These are phyloP conservation scores for Anthopleura xanthogrammica DNA, from an alignment of 92 coral and sea anemone species.

Conservation along the genomic window DNA sequence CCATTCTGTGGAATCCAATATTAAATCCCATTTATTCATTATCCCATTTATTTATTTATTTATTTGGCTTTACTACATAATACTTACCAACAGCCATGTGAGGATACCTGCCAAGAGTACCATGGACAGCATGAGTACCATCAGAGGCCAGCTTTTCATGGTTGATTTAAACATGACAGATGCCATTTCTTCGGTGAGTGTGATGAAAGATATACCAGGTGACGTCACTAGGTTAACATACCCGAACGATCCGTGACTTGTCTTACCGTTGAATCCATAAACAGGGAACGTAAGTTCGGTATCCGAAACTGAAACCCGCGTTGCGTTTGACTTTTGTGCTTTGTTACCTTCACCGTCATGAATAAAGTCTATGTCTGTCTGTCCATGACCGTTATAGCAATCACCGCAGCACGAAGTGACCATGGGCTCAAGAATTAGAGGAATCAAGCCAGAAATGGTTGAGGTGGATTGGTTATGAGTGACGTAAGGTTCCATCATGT, in stretches of 20 bases:
- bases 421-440: conserved; percentile 58
- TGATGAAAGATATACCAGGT: conserved; percentile 76
- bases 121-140: conserved; percentile 16
- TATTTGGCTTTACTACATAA: no score
- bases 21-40: no score
- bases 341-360: conserved; percentile 32
- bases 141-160: conserved; percentile 19
- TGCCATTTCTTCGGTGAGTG: conserved; percentile 16
- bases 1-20: no score
- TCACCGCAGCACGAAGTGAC: conserved; percentile 58
- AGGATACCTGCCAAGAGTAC: conserved; percentile 54
- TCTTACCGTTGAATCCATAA: conserved; percentile 59
- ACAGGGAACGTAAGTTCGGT: conserved; percentile 76
- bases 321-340: conserved; percentile 44
- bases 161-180: conserved; percentile 43
- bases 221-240: conserved; percentile 65
- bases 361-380: conserved; percentile 42
- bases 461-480: conserved; percentile 28
- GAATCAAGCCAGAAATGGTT: conserved; percentile 52
- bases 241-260: conserved; percentile 46
- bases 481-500: conserved; percentile 62
- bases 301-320: conserved; percentile 26
- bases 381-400: conserved; percentile 64
- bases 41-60: no score
- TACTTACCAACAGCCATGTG: conserved; percentile 75